phyloP scores from a whole-genome alignment of 2,797 vertebrate genomes.

The Amblyraja radiata region DNA sequence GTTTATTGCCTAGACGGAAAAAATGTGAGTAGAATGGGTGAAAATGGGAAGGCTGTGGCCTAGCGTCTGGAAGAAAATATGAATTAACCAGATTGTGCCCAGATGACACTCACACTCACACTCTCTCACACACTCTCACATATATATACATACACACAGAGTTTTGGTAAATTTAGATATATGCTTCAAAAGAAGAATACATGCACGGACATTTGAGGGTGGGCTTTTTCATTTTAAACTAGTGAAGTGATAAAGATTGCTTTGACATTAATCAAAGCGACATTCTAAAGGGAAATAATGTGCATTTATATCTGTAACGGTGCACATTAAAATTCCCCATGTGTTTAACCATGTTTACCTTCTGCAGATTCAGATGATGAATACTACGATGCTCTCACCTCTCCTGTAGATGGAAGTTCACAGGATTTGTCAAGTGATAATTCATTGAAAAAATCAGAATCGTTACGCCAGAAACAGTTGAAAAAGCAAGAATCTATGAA shows the following conservation, averaged over 20 bases:
- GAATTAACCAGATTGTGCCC: too few species aligned
- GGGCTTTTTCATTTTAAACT: background rate
- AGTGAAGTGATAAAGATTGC: background rate
- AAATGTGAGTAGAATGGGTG: too few species aligned
- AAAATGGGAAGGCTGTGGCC: too few species aligned
- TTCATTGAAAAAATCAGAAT: conserved; percentile 49
- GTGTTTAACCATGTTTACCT: conserved; percentile 36
- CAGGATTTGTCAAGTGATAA: conserved; percentile 66
- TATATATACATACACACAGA: too few species aligned
- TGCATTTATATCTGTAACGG: background rate
- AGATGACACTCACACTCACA: too few species aligned
- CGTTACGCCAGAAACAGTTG: conserved; percentile 53
- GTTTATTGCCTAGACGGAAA: too few species aligned
- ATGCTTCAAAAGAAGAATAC: background rate
- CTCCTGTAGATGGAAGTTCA: conserved; percentile 68
- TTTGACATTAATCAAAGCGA: background rate
- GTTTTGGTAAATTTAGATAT: too few species aligned
- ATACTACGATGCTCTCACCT: conserved; percentile 85
- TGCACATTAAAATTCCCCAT: conserved; percentile 50
- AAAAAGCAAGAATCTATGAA: conserved; percentile 67
- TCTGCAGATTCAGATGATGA: conserved; percentile 86
- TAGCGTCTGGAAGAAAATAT: too few species aligned
- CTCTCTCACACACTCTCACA: too few species aligned
- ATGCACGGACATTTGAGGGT: background rate
- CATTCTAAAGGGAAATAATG: background rate